Base-by-base conservation (phyloP, 2,888 invertebrate species). In the Callyntrura guangdongensis region DNA sequence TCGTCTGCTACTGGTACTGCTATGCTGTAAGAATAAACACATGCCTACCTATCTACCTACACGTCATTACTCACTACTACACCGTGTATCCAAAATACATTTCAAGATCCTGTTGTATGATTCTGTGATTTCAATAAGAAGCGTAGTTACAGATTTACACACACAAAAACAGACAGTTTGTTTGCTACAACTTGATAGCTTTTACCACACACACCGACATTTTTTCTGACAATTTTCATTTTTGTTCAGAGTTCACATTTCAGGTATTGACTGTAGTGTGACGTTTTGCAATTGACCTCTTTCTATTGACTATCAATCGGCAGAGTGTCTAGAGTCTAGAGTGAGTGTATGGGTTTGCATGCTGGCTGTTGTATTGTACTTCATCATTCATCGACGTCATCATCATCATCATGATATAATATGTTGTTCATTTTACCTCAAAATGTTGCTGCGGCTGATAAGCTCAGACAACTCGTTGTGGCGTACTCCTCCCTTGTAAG, bases 81-180 rank as follows among this genome's bases (percentile, higher is more conserved):
- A n/a, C n/a, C n/a, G 3, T 47, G 49, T 74, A 20, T 17, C 4
- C 3, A 47, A 47, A 45, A 17, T n/a, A n/a, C n/a, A 17, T 20
- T 47, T 20, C 5, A 74, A 74, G 74, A 47, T 74, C 45, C 74
- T 74, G 74, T 74, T 74, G 74, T 74, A 47, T 61, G 3, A 11
- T 61, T n/a, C n/a, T n/a, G n/a, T n/a, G n/a, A n/a, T n/a, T 61
- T 61, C 5, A 5, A 5, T 61, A 20, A 12, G 20, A 61, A n/a
- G n/a, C 20, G 17, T 56, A n/a, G n/a, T n/a, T n/a, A n/a, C n/a
- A n/a, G 56, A 3, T 56, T 6, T 56, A n/a, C 3, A 9, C 56
- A 56, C 14, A 56, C 6, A 56, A 11, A 56, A n/a, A n/a, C n/a
- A n/a, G n/a, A n/a, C n/a, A n/a, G n/a, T n/a, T n/a, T n/a, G n/a